Percentiles rank a stretch among this genome's conserved stretches.
Evolutionary conservation across 1,140 invertebrate genomes (phyloP).

Genomic region (Leptestheria dahalacensis): DNA sequence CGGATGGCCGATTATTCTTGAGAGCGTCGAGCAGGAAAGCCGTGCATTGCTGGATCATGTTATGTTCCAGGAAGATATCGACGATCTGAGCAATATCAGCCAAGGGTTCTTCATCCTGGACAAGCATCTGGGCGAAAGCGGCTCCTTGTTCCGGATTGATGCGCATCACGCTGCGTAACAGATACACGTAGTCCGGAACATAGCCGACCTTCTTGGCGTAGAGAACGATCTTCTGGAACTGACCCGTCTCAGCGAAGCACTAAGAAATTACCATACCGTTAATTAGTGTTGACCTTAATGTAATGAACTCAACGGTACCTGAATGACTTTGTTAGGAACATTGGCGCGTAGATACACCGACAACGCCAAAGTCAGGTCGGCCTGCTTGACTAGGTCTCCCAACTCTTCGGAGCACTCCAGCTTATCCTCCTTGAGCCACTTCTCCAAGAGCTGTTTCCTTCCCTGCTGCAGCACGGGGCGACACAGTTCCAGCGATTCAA

Average conservation of each 20-base stretch:
- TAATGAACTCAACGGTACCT: background rate
- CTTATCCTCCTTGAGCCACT: constrained; percentile 99
- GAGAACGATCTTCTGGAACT: constrained; percentile 97
- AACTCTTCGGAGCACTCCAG: constrained; percentile 97
- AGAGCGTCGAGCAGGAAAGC: constrained; percentile 92
- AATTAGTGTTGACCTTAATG: background rate
- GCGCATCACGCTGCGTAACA: constrained; percentile 91
- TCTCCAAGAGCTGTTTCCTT: constrained; percentile 90
- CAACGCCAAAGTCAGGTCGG: constrained; percentile 85
- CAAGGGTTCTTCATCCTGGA: constrained; percentile 90
- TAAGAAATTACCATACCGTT: background rate
- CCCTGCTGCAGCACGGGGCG: constrained; percentile 82
- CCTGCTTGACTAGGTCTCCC: constrained; percentile 89
- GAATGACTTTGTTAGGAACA: constrained; percentile 76
- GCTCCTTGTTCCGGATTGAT: constrained; percentile 91
- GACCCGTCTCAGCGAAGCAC: constrained; percentile 98
- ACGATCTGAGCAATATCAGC: constrained; percentile 97
- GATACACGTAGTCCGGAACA: constrained; percentile 92
- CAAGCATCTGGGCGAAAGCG: constrained; percentile 82
- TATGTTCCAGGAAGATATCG: constrained; percentile 98
- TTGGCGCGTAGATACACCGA: constrained; percentile 95
- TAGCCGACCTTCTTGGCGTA: constrained; percentile 99
- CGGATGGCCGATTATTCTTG: constrained; percentile 89
- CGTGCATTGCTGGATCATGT: constrained; percentile 97
- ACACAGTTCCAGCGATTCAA: constrained; percentile 93